Evolutionary conservation across 2,797 vertebrate species (phyloP), one percentile per base, ranked within the genome.

Genomic region (Karalla daura): DNA sequence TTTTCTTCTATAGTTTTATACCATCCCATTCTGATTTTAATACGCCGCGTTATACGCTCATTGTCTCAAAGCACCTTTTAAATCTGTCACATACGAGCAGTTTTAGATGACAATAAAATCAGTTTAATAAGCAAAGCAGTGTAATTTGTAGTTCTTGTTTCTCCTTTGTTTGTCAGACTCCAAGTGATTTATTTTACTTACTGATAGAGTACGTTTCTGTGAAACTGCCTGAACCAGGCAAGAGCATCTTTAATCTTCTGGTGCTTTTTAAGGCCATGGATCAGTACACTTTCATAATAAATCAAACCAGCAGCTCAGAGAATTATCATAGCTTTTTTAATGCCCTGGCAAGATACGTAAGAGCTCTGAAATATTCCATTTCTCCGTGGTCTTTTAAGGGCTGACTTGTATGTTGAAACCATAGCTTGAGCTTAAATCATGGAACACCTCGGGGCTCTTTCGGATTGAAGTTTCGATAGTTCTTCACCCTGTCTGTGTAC

Each of bases 241-340:
- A 41, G 23, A 53, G 32, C 45, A 61, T 66, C 54, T 73, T 81
- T 81, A 70, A 74, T 84, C 70, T 63, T 61, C 46, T 78, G 33
- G 18, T 47, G 49, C 65, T 72, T 82, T n/a, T 76, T 60, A 53
- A 66, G 63, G 63, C 33, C 56, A 61, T 3, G 46, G 63, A 74
- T 81, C 66, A 75, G 50, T 59, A 27, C 28, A 49, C 47, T 60
- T 80, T 79, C 60, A 74, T 61, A 43, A 78, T 78, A 71, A 76
- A 88, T 86, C 62, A 80, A 79, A 83, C 76, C 58, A 64, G 67
- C 47, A 32, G 35, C 58, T 66, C 53, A 14, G 43, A 70, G 53
- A 59, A 62, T 66, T 68, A 63, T 76, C 67, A 63, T 74, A 66
- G 70, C 40, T 43, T 69, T 74, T 77, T 64, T n/a, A 53, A 39